phyloP scores from a whole-genome alignment of 2,888 invertebrate species.

The Polyommatus iphigenia region DNA sequence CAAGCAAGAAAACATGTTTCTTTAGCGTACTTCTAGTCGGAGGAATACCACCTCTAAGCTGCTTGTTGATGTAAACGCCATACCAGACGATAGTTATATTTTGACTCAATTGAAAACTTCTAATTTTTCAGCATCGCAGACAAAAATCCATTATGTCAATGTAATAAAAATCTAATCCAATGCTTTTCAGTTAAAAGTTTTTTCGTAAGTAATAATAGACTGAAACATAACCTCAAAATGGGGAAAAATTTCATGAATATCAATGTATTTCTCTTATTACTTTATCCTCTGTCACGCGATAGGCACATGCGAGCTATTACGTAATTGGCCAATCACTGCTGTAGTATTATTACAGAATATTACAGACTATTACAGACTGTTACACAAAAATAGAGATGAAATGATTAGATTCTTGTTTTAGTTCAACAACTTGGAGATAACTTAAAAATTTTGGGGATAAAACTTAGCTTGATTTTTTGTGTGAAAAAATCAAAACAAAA shows the following conservation, averaged over 20 bases:
- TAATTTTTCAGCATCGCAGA: too few species aligned
- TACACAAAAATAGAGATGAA: not conserved
- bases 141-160: not conserved
- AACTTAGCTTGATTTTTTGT: too few species aligned
- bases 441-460: too few species aligned
- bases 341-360: slow-evolving; percentile 1
- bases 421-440: too few species aligned
- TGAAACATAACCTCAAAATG: slow-evolving; percentile 2
- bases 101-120: too few species aligned
- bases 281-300: slow-evolving; percentile 37
- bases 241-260: slow-evolving; percentile 8
- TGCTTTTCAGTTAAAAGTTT: not conserved
- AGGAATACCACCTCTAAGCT: too few species aligned
- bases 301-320: slow-evolving; percentile 37
- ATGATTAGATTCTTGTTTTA: not conserved
- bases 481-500: too few species aligned
- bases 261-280: slow-evolving; percentile 22
- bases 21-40: too few species aligned
- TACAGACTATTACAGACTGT: not conserved
- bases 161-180: not conserved
- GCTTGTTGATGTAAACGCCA: too few species aligned
- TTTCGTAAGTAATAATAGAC: not conserved
- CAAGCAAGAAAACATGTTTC: too few species aligned
- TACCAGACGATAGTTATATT: too few species aligned
- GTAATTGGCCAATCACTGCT: slow-evolving; percentile 38